Conservation (phyloP, 92 coral and sea anemone species). For the Porites divaricata region DNA sequence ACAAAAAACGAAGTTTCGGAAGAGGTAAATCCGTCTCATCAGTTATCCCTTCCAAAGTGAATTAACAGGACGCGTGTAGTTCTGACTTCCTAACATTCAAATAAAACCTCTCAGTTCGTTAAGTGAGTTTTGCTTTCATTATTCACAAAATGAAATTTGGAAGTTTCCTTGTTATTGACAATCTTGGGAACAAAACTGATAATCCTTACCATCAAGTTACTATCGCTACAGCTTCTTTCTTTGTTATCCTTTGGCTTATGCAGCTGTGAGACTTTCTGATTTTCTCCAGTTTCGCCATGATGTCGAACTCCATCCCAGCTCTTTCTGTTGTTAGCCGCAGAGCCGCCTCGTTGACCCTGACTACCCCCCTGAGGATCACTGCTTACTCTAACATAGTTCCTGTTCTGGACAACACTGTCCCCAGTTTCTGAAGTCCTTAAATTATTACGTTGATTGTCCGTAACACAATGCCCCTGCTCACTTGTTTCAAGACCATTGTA, state of each 20-base stretch:
- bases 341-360: conserved; percentile 25
- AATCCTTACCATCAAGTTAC: conserved; percentile 75
- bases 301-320: conserved; percentile 88
- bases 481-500: neutral
- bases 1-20: neutral
- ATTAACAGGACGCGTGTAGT: too few relatives aligned
- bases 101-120: too few relatives aligned
- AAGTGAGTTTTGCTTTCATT: too few relatives aligned
- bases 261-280: conserved; percentile 44
- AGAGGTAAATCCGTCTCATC: neutral
- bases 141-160: too few relatives aligned
- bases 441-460: neutral
- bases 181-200: neutral
- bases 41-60: neutral
- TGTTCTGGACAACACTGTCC: conserved; percentile 22
- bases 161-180: neutral
- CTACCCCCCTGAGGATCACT: conserved; percentile 4
- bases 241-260: conserved; percentile 48
- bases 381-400: conserved; percentile 22
- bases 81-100: too few relatives aligned
- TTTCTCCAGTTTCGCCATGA: conserved; percentile 40
- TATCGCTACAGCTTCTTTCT: conserved; percentile 82
- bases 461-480: neutral
- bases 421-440: neutral
- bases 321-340: conserved; percentile 62